Evolutionary conservation across 2,113 vertebrate genomes (phyloP), one percentile per base, ranked within the genome.

Genomic region (Pseudorhombus dupliciocellatus): DNA sequence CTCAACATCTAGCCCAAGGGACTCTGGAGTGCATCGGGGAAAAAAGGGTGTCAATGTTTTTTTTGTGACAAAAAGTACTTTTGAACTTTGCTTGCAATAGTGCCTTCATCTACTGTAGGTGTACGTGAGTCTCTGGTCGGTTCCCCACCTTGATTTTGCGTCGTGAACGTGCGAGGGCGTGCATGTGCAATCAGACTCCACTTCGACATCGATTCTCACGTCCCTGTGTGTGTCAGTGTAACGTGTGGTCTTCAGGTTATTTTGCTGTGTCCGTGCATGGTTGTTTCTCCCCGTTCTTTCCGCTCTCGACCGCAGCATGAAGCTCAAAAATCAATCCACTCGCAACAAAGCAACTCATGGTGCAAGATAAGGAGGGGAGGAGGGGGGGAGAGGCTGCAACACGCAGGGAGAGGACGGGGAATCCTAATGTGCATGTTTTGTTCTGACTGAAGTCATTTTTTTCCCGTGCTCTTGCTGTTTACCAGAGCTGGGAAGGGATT

Each of bases 81-180:
- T 16, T 88, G 86, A 90, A 91, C 88, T 93, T 90, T 92, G 92
- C 93, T 93, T 93, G 93, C 87, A 85, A 91, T 93, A 94, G 93
- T 94, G 93, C 94, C 94, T 94, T 94, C 93, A 92, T 93, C 84
- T 83, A 85, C 73, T 80, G 79, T 85, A 28, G 81, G 80, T 85
- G 80, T 85, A 73, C 74, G 80, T 84, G 86, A 31, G 61, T 76
- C 77, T 82, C 70, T 80, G 70, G 67, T 83, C 54, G 34, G 61
- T 79, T 68, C 84, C 86, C 60, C 81, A 73, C 67, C 82, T 83
- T 74, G 5, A 50, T 75, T 87, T 84, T 61, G 68, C 73, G 46
- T 64, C 66, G 68, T 74, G 31, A 77, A 16, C 42, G 64, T 65
- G 58, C 10, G 69, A 77, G 67, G 30, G 73, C n/a, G n/a, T 75